Base-by-base conservation (phyloP, 1,140 invertebrate genomes). In the Drosophila tristis region DNA sequence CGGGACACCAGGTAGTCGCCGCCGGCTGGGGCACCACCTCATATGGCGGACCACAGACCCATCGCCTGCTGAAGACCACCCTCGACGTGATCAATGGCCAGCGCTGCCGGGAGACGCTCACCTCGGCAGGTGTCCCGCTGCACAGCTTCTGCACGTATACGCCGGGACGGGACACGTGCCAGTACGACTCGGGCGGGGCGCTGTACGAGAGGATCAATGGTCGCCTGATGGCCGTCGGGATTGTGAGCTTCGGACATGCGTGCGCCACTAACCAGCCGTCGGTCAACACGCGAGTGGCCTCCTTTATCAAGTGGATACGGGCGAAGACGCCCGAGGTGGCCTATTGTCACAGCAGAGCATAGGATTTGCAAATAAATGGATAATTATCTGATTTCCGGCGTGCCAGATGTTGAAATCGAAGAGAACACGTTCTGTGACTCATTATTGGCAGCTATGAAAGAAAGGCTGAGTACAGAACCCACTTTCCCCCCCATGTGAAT, bases 261-360 rank as follows among this genome's bases (percentile, higher is more conserved):
- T 96, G 95, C 78, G 95, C 93, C 0, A 74, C 92, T 7, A 91
- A 92, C 1, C 84, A 91, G 25, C 94, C 95, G 0, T 95, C 94
- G 0, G 93, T 96, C 7, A 96, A 96, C 73, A 96, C 95, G 0
- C 92, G 95, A 31, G 93, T 96, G 0, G 94, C 94, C 1, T 92
- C 94, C 20, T 96, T 94, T 79, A 57, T 96, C 13, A 93, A 94
- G 61, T 96, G 96, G 95, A 96, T 96, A n/a, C 93, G 95, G 63
- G 73, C 85, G 29, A 91, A 94, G n/a, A 91, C 85, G 16, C 79
- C 78, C 9, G 75, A 87, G 50, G 87, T 80, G 42, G 49, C 75
- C 11, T 91, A 91, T 81, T 91, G 90, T 64, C 57, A 65, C 8
- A 53, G 45, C 51, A 29, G 66, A 1, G 4, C 11, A 13, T 57